Base-by-base conservation (phyloP, 1,140 invertebrate species). In the Thalassaphorura encarpata region DNA sequence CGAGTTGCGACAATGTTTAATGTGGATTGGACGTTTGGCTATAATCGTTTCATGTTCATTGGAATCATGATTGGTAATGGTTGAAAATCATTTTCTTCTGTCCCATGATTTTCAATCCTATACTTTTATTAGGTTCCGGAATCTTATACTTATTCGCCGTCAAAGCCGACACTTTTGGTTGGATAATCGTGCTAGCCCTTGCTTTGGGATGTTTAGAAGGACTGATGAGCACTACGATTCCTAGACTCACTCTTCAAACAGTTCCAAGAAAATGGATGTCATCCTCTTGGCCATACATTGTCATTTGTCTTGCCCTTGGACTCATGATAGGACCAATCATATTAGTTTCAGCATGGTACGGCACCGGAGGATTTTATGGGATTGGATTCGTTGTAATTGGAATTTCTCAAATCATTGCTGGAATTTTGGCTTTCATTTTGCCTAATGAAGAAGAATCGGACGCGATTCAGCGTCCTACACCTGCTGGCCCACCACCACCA, bases 401-500 rank as follows among this genome's bases (percentile, higher is more conserved):
- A 13, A 29, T 56, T 6, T 21, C 33, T 27, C 54, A 56, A 27
- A 49, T 49, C 4, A 36, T 41, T 36, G 54, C 28, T 36, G 54
- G 45, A 28, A 28, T 56, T 5, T 28, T 56, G 21, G 54, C 54
- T 16, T 56, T 49, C 28, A n/a, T 49, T 2, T 26, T 56, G 13
- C 54, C 54, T 3, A 56, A 56, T 42, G 54, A 56, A 31, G 47
- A 49, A 13, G 19, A 41, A 13, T 43, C 6, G 13, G 41, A 43
- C n/a, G n/a, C n/a, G n/a, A n/a, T n/a, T n/a, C n/a, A n/a, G n/a
- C n/a, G n/a, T n/a, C n/a, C n/a, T n/a, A n/a, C n/a, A n/a, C n/a
- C n/a, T n/a, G n/a, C n/a, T n/a, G n/a, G n/a, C n/a, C n/a, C n/a
- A n/a, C n/a, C n/a, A n/a, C n/a, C n/a, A n/a, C n/a, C n/a, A n/a